These are phyloP conservation scores for Adrianichthys oophorus DNA, from an alignment of 2,797 vertebrate genomes.

Conservation along the genomic window DNA sequence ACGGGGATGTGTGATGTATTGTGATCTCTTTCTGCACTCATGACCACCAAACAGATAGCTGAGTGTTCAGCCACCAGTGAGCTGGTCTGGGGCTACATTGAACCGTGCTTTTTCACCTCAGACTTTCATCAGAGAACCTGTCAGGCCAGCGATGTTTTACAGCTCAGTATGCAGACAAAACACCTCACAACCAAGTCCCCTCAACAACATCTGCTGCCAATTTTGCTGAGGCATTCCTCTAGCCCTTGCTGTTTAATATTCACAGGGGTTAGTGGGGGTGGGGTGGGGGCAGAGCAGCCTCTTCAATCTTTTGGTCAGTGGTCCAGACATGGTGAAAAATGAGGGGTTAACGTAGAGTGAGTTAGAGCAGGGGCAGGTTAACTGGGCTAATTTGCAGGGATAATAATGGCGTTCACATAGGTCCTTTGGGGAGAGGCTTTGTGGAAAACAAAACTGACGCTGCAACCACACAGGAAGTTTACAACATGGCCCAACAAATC, in stretches of 20 bases:
- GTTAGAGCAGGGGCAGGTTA: constrained; percentile 66
- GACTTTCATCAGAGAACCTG: constrained; percentile 64
- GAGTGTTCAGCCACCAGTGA: constrained; percentile 47
- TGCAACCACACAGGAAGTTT: constrained; percentile 81
- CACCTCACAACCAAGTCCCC: constrained; percentile 71
- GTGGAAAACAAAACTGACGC: constrained; percentile 66
- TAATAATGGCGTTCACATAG: constrained; percentile 73
- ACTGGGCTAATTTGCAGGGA: constrained; percentile 76
- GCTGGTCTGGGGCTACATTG: constrained; percentile 23
- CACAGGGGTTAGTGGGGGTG: constrained; percentile 64
- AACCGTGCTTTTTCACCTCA: constrained; percentile 49
- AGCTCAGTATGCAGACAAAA: constrained; percentile 79
- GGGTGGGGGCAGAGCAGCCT: constrained; percentile 14
- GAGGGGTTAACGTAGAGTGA: constrained; percentile 76
- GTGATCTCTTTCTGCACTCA: constrained; percentile 34
- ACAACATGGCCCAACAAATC: constrained; percentile 71
- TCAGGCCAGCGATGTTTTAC: constrained; percentile 72
- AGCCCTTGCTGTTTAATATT: constrained; percentile 80
- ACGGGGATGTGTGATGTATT: constrained; percentile 10
- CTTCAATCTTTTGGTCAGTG: constrained; percentile 43
- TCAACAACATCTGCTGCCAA: constrained; percentile 82
- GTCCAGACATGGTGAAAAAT: constrained; percentile 75
- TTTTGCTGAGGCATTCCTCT: constrained; percentile 77
- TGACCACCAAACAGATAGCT: constrained; percentile 60
- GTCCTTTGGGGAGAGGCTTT: constrained; percentile 62